A percentile compares a stretch with the other conserved stretches of the same genome.
Conservation (phyloP, 1,140 invertebrate genomes). For the Sipha flava region DNA sequence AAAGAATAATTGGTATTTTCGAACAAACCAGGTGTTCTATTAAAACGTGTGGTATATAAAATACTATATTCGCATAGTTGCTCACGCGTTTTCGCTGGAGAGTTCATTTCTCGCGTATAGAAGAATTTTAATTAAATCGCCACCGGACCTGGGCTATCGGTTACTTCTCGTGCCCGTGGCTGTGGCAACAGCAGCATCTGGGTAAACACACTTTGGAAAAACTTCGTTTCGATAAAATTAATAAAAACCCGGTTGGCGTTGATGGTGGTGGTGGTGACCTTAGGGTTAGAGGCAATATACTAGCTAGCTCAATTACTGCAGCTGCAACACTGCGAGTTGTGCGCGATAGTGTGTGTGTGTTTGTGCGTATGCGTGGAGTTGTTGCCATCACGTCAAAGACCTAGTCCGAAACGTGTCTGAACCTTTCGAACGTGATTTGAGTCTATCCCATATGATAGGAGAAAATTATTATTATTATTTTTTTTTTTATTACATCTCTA, state of each 20-base stretch:
- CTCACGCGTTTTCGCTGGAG: background rate
- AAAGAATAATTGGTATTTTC: too few species aligned
- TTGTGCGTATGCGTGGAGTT: background rate
- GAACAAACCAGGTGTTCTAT: too few species aligned
- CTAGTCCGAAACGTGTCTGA: background rate
- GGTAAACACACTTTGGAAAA: background rate
- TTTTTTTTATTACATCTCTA: background rate
- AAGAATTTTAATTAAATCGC: slow-evolving; percentile 21
- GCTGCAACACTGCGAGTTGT: background rate
- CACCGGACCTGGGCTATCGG: background rate
- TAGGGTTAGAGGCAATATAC: background rate
- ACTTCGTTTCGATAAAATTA: slow-evolving; percentile 26
- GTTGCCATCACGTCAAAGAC: background rate
- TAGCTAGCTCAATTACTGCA: background rate
- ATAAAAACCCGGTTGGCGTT: background rate
- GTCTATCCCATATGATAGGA: background rate
- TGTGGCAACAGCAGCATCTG: too few species aligned
- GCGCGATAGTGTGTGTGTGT: background rate
- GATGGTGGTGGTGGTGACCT: background rate
- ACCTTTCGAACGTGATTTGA: slow-evolving; percentile 7
- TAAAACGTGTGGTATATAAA: too few species aligned
- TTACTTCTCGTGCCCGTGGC: background rate
- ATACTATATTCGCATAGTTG: too few species aligned
- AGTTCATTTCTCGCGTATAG: background rate
- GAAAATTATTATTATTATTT: background rate